These are phyloP conservation scores for Varecia variegata DNA, from an alignment of 2,797 vertebrate genomes.

Conservation along the genomic window DNA sequence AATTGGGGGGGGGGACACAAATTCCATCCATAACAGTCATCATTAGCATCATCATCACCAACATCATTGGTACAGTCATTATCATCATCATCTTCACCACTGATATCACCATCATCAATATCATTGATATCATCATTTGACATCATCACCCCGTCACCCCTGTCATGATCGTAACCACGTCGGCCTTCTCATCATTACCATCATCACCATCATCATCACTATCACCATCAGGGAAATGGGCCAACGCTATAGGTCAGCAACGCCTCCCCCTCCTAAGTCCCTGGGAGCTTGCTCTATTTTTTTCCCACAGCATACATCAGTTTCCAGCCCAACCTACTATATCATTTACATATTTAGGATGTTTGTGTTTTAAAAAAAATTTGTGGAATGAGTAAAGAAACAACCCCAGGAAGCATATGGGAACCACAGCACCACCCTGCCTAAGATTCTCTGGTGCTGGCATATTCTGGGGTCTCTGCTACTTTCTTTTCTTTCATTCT, in stretches of 20 bases:
- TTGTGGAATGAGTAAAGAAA: not conserved
- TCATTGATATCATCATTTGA: not conserved
- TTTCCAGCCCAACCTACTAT: not conserved
- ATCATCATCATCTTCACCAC: too few relatives aligned
- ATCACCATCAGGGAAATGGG: not conserved
- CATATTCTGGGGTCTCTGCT: not conserved
- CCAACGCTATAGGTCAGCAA: not conserved
- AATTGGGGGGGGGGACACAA: not conserved
- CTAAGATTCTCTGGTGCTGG: not conserved
- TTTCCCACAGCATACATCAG: not conserved
- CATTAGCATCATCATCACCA: not conserved
- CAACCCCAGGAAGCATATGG: not conserved
- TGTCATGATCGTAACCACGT: not conserved
- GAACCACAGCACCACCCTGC: not conserved
- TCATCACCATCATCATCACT: not conserved
- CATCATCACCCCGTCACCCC: too few relatives aligned
- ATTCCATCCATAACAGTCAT: not conserved
- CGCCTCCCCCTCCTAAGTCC: too few relatives aligned
- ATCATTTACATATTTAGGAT: too few relatives aligned
- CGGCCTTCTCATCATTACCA: not conserved
- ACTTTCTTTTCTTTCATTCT: not conserved
- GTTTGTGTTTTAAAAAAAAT: not conserved
- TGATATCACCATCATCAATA: not conserved
- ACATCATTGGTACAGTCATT: not conserved
- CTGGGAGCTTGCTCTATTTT: not conserved